These are phyloP conservation scores for Drosophila arawakana DNA, from an alignment of 1,140 invertebrate species.

Conservation along the genomic window DNA sequence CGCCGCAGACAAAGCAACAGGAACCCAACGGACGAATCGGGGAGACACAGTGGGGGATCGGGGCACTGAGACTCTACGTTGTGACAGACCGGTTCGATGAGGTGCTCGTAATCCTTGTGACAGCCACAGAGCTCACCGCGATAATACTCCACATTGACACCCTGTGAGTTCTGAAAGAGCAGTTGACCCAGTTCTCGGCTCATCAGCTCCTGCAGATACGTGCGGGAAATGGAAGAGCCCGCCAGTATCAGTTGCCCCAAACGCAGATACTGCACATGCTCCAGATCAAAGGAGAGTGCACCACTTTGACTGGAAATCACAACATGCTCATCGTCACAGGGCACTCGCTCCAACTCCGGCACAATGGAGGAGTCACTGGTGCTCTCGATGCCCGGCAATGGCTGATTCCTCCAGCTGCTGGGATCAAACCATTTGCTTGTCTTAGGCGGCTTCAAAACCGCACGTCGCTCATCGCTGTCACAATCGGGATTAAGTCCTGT, in stretches of 20 bases:
- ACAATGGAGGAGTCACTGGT: not conserved
- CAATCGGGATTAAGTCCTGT: slow-evolving; percentile 30
- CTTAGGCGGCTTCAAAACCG: slow-evolving; percentile 54
- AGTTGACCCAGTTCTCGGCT: slow-evolving; percentile 61
- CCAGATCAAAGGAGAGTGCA: slow-evolving; percentile 68
- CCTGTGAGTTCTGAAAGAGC: slow-evolving; percentile 65
- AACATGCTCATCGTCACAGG: slow-evolving; percentile 76
- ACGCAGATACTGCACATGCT: slow-evolving; percentile 62
- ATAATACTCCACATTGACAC: slow-evolving; percentile 68
- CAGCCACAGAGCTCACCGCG: slow-evolving; percentile 75
- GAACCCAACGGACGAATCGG: slow-evolving; percentile 65
- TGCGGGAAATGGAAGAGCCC: slow-evolving; percentile 64
- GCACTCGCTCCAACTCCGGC: slow-evolving; percentile 73
- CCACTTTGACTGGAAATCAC: slow-evolving; percentile 58
- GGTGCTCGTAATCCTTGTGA: slow-evolving; percentile 60
- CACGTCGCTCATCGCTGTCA: slow-evolving; percentile 43
- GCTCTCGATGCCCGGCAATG: not conserved
- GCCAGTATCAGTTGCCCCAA: slow-evolving; percentile 73
- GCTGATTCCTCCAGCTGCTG: slow-evolving; percentile 47
- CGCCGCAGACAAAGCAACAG: slow-evolving; percentile 75
- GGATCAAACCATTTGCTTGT: slow-evolving; percentile 80
- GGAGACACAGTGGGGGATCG: slow-evolving; percentile 59
- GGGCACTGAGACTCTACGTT: slow-evolving; percentile 62
- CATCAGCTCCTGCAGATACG: slow-evolving; percentile 70
- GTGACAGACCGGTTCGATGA: slow-evolving; percentile 66